Conservation (phyloP, 2,113 vertebrate species). For the Stegostoma tigrinum region DNA sequence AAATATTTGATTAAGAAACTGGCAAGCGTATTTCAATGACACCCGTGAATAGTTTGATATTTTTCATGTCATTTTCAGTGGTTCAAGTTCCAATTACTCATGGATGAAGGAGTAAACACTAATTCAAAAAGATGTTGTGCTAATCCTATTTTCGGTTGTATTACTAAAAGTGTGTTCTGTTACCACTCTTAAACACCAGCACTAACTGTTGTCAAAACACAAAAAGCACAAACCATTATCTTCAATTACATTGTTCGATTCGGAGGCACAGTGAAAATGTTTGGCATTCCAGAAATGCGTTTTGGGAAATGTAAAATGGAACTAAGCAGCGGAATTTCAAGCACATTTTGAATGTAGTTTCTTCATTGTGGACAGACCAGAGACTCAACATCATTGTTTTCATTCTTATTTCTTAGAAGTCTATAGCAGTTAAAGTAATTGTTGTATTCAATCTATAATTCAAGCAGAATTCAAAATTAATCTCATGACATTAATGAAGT, state of each 20-base stretch:
- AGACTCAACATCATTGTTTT: neutral
- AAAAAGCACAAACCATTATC: neutral
- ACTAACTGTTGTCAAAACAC: no score
- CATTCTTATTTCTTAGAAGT: neutral
- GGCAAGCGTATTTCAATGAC: no score
- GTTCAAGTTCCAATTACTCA: no score
- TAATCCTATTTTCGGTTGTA: no score
- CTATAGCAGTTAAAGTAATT: neutral
- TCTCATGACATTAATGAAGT: neutral
- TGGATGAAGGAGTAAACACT: no score
- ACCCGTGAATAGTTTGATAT: no score
- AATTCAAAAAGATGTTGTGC: no score
- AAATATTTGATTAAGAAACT: no score
- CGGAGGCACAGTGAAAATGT: neutral
- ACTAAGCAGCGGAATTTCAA: neutral
- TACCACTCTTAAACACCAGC: no score
- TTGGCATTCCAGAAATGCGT: neutral
- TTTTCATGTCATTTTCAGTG: no score
- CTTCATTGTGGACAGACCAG: neutral
- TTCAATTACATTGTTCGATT: neutral
- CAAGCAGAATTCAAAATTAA: neutral
- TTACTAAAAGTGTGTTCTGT: no score
- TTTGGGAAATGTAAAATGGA: neutral
- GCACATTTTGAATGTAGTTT: neutral
- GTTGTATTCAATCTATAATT: conserved; percentile 9